A percentile compares a stretch with the other conserved stretches of the same genome.
phyloP scores from a whole-genome alignment of 2,797 vertebrate species.

The Melanotaenia pygmaea region DNA sequence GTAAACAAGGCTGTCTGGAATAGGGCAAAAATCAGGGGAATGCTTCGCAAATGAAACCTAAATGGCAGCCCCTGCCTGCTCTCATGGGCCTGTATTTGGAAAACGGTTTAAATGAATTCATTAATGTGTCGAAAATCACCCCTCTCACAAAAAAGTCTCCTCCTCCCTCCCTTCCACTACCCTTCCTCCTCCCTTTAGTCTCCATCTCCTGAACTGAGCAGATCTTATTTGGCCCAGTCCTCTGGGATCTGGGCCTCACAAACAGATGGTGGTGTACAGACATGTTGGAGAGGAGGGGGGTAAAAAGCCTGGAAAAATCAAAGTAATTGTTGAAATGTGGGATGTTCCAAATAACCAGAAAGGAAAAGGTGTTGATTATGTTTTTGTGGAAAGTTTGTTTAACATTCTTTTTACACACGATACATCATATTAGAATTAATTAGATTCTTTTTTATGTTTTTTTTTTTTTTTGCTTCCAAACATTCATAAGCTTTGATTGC shows the following conservation, averaged over 20 bases:
- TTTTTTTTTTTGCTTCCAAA: constrained; percentile 15
- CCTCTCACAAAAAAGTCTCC: constrained; percentile 70
- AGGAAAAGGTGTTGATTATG: constrained; percentile 40
- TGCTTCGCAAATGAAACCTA: constrained; percentile 83
- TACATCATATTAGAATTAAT: constrained; percentile 34
- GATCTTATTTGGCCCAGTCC: constrained; percentile 82
- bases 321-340: constrained; percentile 43
- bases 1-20: constrained; percentile 85
- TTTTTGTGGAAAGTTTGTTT: constrained; percentile 9
- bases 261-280: constrained; percentile 84
- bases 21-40: constrained; percentile 84
- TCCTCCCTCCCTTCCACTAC: constrained; percentile 15
- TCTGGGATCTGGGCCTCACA: constrained; percentile 78
- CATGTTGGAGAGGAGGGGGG: constrained; percentile 69
- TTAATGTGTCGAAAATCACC: constrained; percentile 85
- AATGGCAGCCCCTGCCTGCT: constrained; percentile 81
- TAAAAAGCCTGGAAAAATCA: constrained; percentile 43
- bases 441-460: constrained; percentile 13
- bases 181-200: constrained; percentile 48
- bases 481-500: constrained; percentile 30
- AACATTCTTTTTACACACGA: constrained; percentile 20
- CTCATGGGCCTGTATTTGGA: constrained; percentile 81
- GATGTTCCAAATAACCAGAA: constrained; percentile 39
- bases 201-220: constrained; percentile 74
- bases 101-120: constrained; percentile 87